phyloP scores from a whole-genome alignment of 1,140 invertebrate genomes.

The Drosophila equinoxialis region DNA sequence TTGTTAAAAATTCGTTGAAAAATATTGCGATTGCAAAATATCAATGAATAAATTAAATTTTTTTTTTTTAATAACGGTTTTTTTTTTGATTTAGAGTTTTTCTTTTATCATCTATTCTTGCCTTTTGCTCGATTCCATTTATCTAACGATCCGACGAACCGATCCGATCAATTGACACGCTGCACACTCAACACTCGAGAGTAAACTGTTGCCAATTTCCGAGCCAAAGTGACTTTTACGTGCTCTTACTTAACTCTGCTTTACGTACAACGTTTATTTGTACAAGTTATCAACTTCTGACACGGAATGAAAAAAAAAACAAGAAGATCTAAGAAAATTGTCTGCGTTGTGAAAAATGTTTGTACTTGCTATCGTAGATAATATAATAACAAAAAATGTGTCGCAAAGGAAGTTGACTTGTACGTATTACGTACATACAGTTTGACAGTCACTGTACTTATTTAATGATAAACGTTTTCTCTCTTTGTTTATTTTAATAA shows the following conservation, averaged over 20 bases:
- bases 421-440: neutral
- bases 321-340: slow-evolving; percentile 4
- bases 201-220: neutral
- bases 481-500: neutral
- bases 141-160: neutral
- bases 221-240: neutral
- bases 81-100: neutral
- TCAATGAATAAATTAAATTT: neutral
- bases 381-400: neutral
- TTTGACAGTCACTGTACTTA: slow-evolving; percentile 1
- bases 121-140: slow-evolving; percentile 2
- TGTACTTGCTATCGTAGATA: neutral
- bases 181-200: neutral
- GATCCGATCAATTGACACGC: neutral
- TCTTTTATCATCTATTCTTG: neutral
- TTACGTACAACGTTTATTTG: neutral
- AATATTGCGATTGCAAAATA: no score
- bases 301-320: neutral
- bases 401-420: slow-evolving; percentile 5
- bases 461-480: neutral
- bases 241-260: slow-evolving; percentile 1
- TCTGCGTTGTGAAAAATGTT: slow-evolving; percentile 2
- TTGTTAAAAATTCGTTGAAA: no score
- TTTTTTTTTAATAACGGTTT: neutral
- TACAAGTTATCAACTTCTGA: neutral